phyloP scores from a whole-genome alignment of 1,140 invertebrate species.

The Formica exsecta region DNA sequence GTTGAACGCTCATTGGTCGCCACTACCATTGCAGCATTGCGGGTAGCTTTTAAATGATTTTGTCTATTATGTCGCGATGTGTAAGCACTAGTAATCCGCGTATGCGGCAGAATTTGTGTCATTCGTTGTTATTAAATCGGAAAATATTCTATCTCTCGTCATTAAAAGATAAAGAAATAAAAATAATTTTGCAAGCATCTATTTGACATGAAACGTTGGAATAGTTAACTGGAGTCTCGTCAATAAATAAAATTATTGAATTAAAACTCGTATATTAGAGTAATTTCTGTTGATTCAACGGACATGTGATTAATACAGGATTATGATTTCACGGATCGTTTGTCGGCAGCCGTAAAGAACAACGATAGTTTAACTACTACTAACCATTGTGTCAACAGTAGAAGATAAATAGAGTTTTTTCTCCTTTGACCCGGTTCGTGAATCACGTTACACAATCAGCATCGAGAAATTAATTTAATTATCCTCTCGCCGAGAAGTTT shows the following conservation, averaged over 20 bases:
- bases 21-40: background rate
- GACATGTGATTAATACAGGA: slow-evolving; percentile 9
- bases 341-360: background rate
- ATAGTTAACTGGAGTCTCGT: background rate
- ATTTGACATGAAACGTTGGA: background rate
- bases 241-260: background rate
- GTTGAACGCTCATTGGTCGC: background rate
- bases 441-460: slow-evolving; percentile 28
- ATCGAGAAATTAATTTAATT: slow-evolving; percentile 42
- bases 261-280: background rate
- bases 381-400: background rate
- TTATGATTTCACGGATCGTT: slow-evolving; percentile 26
- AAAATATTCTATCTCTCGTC: background rate
- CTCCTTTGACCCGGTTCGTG: background rate
- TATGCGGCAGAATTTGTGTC: background rate
- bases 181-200: background rate
- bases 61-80: slow-evolving; percentile 13
- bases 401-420: slow-evolving; percentile 30
- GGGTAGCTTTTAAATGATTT: slow-evolving; percentile 20
- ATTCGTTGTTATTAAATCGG: background rate
- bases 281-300: slow-evolving; percentile 1
- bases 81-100: slow-evolving; percentile 1
- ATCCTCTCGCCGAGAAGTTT: slow-evolving; percentile 9
- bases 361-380: background rate
- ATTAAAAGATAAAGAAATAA: background rate